Evolutionary conservation across 1,140 invertebrate species (phyloP), one percentile per base, ranked within the genome.

Genomic region (Calliopsis andreniformis): DNA sequence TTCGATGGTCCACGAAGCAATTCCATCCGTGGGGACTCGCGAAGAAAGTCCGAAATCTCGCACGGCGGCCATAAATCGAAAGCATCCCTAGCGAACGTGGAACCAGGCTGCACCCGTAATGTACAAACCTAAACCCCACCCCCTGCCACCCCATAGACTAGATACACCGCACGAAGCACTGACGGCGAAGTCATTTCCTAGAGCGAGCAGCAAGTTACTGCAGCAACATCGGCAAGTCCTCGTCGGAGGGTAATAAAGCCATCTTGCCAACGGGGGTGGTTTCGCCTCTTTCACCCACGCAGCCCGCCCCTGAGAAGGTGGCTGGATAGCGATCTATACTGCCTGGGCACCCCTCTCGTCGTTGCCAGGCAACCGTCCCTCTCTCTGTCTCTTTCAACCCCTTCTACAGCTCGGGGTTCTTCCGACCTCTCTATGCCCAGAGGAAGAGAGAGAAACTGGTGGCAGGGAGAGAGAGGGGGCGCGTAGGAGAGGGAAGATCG

Each of bases 301-400:
- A 87, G 78, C 84, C 86, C 88, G 87, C 85, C 86, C 82, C 87
- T 86, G 80, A 86, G 88, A 87, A 88, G 87, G 86, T 87, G 84
- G 85, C 76, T 81, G 88, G 88, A 88, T 89, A 89, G 88, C 88
- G 89, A 90, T 88, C 87, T 89, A 90, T 88, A 90, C 88, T 88
- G 86, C 78, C n/a, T 84, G 70, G 80, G 87, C 86, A 80, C 64
- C 66, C 73, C 80, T 81, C 62, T 72, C 79, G 62, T 53, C 80
- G 79, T 82, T 82, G 79, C 73, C 87, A 35, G 45, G 73, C 73
- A 76, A 82, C 80, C 67, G 51, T 51, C 35, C 62, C 70, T 67
- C 70, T 67, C 69, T 78, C 72, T 47, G 45, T 76, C 61, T 80
- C 72, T 71, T 66, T 80, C 80, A 66, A 70, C 73, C 73, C 73